Evolutionary conservation across 2,888 invertebrate species (phyloP).

Genomic region (Orthosia incerta): DNA sequence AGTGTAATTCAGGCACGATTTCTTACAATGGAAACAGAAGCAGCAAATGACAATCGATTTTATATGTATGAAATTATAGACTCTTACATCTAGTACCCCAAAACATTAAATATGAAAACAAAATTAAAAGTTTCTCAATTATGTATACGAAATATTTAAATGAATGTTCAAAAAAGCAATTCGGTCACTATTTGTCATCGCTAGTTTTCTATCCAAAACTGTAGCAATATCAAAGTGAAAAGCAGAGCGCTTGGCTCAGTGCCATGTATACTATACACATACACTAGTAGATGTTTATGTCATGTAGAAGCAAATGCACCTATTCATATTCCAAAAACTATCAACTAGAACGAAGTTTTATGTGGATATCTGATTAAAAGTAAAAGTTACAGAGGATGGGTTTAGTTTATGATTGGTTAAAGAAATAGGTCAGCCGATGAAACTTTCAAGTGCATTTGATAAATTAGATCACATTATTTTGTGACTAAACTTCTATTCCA

Average conservation of each 20-base stretch:
- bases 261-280: slow-evolving; percentile 29
- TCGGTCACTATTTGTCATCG: slow-evolving; percentile 47
- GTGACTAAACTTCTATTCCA: not conserved
- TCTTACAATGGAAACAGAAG: slow-evolving; percentile 9
- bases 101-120: not conserved
- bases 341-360: not conserved
- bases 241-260: slow-evolving; percentile 43
- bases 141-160: not conserved
- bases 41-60: not conserved
- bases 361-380: not conserved
- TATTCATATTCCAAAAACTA: slow-evolving; percentile 9
- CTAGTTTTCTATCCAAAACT: slow-evolving; percentile 53
- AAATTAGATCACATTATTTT: not conserved
- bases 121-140: not conserved
- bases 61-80: not conserved
- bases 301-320: slow-evolving; percentile 7
- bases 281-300: slow-evolving; percentile 14
- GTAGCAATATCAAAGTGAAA: slow-evolving; percentile 51
- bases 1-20: slow-evolving; percentile 19
- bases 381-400: not conserved
- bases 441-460: slow-evolving; percentile 24
- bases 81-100: not conserved
- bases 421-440: not conserved
- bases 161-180: slow-evolving; percentile 10
- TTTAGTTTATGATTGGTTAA: slow-evolving; percentile 5